Percentiles rank a stretch among this genome's conserved stretches.
These are phyloP conservation scores for Palythoa grandiflora DNA, from an alignment of 92 coral and sea anemone genomes.

Conservation along the genomic window DNA sequence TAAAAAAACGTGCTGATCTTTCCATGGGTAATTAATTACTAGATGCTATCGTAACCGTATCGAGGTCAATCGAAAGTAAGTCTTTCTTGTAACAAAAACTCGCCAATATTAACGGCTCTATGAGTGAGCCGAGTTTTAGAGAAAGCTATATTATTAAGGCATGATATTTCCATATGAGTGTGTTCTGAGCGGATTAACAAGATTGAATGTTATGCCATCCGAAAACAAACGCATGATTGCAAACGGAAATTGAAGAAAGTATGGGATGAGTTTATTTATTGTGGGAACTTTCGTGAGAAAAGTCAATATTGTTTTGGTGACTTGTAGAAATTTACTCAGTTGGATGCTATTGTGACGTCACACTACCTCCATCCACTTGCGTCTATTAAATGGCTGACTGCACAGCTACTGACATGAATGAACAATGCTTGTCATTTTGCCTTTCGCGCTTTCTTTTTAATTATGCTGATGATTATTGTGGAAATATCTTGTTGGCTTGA, in stretches of 20 bases:
- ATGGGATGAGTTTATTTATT: not conserved
- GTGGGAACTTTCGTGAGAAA: slow-evolving; percentile 43
- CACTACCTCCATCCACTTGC: not conserved
- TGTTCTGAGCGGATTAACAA: not conserved
- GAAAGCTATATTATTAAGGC: not conserved
- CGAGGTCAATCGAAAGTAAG: not conserved
- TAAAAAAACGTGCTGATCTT: not conserved
- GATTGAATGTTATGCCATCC: not conserved
- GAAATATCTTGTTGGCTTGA: too few species aligned
- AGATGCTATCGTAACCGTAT: not conserved
- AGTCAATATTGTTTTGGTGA: slow-evolving; percentile 38
- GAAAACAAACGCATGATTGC: not conserved
- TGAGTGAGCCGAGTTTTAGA: not conserved
- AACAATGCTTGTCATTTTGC: not conserved
- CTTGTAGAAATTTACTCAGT: not conserved
- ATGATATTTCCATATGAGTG: not conserved
- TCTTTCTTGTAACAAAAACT: slow-evolving; percentile 2
- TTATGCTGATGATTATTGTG: too few species aligned
- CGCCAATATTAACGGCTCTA: not conserved
- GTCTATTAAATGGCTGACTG: slow-evolving; percentile 11
- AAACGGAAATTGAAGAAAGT: slow-evolving; percentile 7
- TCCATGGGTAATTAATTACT: not conserved
- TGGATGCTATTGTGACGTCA: slow-evolving; percentile 18
- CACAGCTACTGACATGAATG: not conserved
- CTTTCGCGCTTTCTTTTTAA: not conserved